Percentiles rank a stretch among this genome's conserved stretches.
Conservation (phyloP, 2,888 invertebrate species). For the Polyommatus iphigenia region DNA sequence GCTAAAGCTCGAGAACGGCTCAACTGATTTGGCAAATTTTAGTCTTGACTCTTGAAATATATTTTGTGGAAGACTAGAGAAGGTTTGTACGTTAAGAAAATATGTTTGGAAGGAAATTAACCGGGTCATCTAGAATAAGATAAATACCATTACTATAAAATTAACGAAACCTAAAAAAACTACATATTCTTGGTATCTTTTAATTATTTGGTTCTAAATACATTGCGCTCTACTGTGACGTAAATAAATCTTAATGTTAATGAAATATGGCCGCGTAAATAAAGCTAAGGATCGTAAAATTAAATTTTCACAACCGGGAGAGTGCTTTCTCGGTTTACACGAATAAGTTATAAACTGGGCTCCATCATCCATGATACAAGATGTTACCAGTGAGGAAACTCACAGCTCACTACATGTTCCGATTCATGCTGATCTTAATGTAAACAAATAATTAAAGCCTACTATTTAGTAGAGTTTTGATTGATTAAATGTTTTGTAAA, state of each 20-base stretch:
- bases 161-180: not conserved
- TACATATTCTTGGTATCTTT: not conserved
- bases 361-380: not conserved
- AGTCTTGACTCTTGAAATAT: no score
- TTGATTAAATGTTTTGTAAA: not conserved
- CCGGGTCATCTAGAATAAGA: no score
- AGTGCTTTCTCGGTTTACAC: slow-evolving; percentile 14
- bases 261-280: slow-evolving; percentile 20
- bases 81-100: no score
- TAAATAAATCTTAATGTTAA: slow-evolving; percentile 4
- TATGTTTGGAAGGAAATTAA: no score
- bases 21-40: no score
- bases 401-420: not conserved
- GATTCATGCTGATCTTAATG: no score
- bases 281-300: slow-evolving; percentile 17
- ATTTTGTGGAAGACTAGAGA: no score
- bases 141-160: not conserved
- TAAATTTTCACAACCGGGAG: slow-evolving; percentile 2
- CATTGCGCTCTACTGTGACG: not conserved
- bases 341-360: slow-evolving; percentile 3
- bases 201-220: not conserved
- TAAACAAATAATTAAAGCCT: no score
- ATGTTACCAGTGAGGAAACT: not conserved
- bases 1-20: no score
- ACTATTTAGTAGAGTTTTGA: not conserved